These are phyloP conservation scores for Rhabditoides inermis DNA, from an alignment of 2,888 invertebrate genomes.

Conservation along the genomic window DNA sequence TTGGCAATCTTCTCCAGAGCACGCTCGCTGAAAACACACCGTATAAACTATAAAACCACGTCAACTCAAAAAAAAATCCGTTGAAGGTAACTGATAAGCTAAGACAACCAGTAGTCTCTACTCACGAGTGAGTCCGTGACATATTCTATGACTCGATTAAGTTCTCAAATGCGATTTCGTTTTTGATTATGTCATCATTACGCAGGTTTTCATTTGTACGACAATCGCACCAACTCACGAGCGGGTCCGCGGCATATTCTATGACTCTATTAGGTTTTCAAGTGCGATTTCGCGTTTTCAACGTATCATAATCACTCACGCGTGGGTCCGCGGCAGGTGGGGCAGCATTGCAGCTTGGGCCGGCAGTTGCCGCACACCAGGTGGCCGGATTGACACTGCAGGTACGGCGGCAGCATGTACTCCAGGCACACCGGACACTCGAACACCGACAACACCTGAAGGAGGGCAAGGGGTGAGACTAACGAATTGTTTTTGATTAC, in stretches of 20 bases:
- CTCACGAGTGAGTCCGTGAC: too few species aligned
- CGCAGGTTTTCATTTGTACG: not conserved
- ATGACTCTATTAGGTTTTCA: too few species aligned
- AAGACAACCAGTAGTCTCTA: too few species aligned
- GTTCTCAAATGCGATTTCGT: not conserved
- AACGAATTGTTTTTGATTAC: not conserved
- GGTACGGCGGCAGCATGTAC: constrained; percentile 94
- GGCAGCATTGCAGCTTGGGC: constrained; percentile 91
- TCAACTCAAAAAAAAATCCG: not conserved
- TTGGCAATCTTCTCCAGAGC: constrained; percentile 98
- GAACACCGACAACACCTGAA: constrained; percentile 50
- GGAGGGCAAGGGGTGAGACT: too few species aligned
- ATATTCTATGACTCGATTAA: not conserved
- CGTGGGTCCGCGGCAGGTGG: constrained; percentile 90
- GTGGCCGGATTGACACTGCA: constrained; percentile 83
- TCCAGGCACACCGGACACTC: constrained; percentile 83
- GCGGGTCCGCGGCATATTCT: too few species aligned
- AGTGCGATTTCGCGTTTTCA: not conserved
- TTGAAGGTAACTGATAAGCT: too few species aligned
- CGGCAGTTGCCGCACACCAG: constrained; percentile 93
- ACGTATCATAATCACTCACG: constrained; percentile 52
- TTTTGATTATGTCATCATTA: not conserved
- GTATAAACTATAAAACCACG: not conserved
- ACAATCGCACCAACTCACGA: too few species aligned
- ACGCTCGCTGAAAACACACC: too few species aligned